Base-by-base conservation (phyloP, 2,113 vertebrate genomes). In the Odobenus rosmarus region DNA sequence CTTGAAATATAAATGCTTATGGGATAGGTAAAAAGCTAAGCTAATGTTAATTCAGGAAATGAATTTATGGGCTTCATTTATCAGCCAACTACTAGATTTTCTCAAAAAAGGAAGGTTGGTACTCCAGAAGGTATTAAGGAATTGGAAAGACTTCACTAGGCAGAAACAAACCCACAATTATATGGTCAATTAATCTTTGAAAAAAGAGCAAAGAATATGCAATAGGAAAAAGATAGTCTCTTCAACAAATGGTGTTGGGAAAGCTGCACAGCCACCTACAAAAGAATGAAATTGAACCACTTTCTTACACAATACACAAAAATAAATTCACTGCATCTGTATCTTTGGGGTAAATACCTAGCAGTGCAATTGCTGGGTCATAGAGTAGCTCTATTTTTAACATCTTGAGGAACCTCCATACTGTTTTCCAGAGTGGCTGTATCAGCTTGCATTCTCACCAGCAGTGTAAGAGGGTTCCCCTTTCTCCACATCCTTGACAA, bases 41-140 rank as follows among this genome's bases (percentile, higher is more conserved):
- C 19, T 92, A 61, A 46, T 91, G 53, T 69, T 31, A 88, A 96
- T 92, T 85, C 31, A 82, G 64, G 13, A 6, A 92, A 76, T 91
- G 46, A 15, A 31, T 93, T 84, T 84, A 79, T 83, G 46, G 86
- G 24, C 62, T 93, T 46, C 31, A 74, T 84, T 84, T 97, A 42
- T 88, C 11, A 46, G 33, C 42, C 23, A 80, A 28, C 26, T 84
- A 28, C n/a, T 81, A 74, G n/a, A 51, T 86, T 83, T 93, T 96
- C 59, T 90, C 36, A 72, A 95, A 88, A 10, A 39, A 96, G 26
- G 39, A 84, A 96, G 4, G 3, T 31, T 77, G 11, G 13, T 21
- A 91, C 7, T 93, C 90, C 4, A 21, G 69, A 95, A 85, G 4
- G 1, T 67, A 62, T 26, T 88, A 67, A 15, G 8, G 82, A 23